Conservation (phyloP, 2,797 vertebrate genomes). For the Apodemus agrarius region DNA sequence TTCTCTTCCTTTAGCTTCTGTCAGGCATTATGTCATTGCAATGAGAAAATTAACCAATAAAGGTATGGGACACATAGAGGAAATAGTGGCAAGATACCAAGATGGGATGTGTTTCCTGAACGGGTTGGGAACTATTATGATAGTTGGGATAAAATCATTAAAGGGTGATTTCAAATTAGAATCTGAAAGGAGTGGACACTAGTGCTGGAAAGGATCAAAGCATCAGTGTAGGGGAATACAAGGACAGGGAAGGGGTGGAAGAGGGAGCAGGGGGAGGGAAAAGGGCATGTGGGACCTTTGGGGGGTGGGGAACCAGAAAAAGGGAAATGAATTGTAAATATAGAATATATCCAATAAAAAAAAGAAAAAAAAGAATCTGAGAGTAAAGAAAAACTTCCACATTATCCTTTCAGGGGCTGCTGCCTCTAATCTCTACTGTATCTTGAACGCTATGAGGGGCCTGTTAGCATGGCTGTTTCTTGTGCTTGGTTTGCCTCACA, state of each 20-base stretch:
- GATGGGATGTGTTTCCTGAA: not conserved
- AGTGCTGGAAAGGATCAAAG: too few species aligned
- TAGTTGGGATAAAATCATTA: not conserved
- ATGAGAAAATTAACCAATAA: not conserved
- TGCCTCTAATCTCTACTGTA: not conserved
- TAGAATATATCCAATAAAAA: too few species aligned
- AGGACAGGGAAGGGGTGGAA: too few species aligned
- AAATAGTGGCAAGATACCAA: not conserved
- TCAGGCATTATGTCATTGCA: not conserved
- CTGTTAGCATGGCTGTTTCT: not conserved
- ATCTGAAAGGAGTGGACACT: too few species aligned
- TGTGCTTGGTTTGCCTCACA: constrained; percentile 44
- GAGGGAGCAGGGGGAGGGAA: too few species aligned
- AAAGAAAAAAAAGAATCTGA: too few species aligned
- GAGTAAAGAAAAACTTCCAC: not conserved
- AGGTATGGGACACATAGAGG: not conserved
- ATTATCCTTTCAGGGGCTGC: not conserved
- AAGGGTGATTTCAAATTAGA: constrained; percentile 44
- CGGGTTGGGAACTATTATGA: not conserved
- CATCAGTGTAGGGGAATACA: too few species aligned
- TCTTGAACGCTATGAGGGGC: not conserved
- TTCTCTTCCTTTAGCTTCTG: not conserved
- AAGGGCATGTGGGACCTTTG: too few species aligned
- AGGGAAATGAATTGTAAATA: too few species aligned
- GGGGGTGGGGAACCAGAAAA: too few species aligned